A percentile compares a stretch with the other conserved stretches of the same genome.
These are phyloP conservation scores for Seladonia tumulorum DNA, from an alignment of 2,888 invertebrate species.

Conservation along the genomic window DNA sequence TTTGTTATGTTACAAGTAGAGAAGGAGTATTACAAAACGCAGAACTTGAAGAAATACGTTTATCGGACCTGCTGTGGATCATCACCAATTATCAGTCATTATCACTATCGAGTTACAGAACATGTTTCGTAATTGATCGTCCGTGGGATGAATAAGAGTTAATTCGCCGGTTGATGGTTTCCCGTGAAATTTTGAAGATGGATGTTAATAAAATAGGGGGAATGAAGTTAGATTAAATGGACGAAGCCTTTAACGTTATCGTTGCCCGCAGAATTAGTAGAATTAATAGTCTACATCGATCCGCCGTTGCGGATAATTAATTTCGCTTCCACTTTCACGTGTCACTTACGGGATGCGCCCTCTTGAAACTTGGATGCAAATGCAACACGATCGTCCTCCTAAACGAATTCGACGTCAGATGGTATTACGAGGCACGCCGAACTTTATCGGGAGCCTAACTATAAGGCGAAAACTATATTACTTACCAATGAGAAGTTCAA, in stretches of 20 bases:
- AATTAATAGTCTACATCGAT: constrained; percentile 24
- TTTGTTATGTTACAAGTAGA: background rate
- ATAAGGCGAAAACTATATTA: constrained; percentile 51
- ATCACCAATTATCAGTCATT: background rate
- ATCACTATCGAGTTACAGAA: background rate
- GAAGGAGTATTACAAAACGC: background rate
- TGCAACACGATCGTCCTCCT: constrained; percentile 39
- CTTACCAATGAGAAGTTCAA: constrained; percentile 44
- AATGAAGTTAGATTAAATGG: constrained; percentile 16
- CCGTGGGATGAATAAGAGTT: background rate
- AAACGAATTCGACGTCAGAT: constrained; percentile 56
- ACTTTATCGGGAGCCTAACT: constrained; percentile 38
- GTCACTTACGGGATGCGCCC: constrained; percentile 31
- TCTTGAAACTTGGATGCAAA: constrained; percentile 39
- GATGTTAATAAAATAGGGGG: constrained; percentile 6
- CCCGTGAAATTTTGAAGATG: background rate
- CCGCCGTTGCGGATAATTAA: constrained; percentile 42
- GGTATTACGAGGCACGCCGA: constrained; percentile 41
- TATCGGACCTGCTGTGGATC: background rate
- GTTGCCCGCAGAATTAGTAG: background rate
- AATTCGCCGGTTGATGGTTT: background rate
- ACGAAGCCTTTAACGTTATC: background rate
- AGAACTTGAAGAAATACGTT: too few relatives aligned
- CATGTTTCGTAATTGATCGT: background rate
- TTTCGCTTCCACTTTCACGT: constrained; percentile 30